A percentile compares a stretch with the other conserved stretches of the same genome.
Evolutionary conservation across 2,797 vertebrate species (phyloP).

Genomic region (Margarornis squamiger): DNA sequence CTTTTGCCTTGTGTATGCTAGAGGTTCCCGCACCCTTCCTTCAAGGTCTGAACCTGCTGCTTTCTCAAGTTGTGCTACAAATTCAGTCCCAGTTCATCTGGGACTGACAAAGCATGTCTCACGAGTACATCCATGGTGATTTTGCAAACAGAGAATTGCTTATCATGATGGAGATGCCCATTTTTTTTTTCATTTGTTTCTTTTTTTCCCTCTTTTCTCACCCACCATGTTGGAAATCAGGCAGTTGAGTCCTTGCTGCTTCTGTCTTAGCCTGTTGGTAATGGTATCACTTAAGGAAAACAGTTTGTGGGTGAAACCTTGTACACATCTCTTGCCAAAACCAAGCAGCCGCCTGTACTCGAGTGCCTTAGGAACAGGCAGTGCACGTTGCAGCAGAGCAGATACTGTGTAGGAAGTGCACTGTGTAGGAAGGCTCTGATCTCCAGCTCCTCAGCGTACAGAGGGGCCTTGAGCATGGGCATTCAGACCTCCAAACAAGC

Average conservation of each 20-base stretch:
- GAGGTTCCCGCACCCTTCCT: neutral
- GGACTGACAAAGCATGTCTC: neutral
- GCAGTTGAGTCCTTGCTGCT: neutral
- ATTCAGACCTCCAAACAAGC: neutral
- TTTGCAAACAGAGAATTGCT: neutral
- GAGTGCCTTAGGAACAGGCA: neutral
- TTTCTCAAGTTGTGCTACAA: neutral
- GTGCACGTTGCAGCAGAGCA: neutral
- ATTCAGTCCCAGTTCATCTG: neutral
- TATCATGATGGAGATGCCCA: neutral
- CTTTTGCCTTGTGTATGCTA: neutral
- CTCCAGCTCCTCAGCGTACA: neutral
- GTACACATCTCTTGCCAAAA: neutral
- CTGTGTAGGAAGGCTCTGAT: slow-evolving; percentile 1
- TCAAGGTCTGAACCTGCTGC: slow-evolving; percentile 9
- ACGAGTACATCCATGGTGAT: neutral
- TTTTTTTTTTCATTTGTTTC: neutral
- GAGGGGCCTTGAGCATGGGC: neutral
- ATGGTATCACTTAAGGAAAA: neutral
- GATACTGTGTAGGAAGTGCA: neutral
- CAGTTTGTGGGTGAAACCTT: neutral
- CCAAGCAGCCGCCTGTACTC: neutral
- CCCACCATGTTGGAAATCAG: neutral
- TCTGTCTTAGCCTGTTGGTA: slow-evolving; percentile 10
- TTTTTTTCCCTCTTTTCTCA: neutral